Evolutionary conservation across 2,113 vertebrate genomes (phyloP), one percentile per base, ranked within the genome.

Genomic region (Electrona antarctica): DNA sequence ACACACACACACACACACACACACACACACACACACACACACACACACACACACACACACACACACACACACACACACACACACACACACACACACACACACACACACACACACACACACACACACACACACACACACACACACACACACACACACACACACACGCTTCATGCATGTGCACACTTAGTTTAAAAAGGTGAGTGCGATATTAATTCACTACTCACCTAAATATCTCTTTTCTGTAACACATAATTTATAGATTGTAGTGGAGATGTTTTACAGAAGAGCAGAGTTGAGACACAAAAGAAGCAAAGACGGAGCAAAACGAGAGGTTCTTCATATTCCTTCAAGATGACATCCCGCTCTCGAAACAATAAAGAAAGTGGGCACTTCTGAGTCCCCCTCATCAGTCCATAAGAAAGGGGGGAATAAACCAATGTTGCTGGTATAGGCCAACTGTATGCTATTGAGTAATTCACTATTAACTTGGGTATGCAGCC

Each of bases 151-250:
- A 54, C 73, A 61, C 57, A n/a, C 56, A 57, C 54, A 59, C 47
- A 49, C 62, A 10, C 41, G 64, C 55, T 50, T 79, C 90, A 89
- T 89, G 87, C 90, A 88, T 82, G 73, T 76, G 77, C 86, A 87
- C 78, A 86, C 65, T 78, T 63, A 59, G 79, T 74, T 62, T 67
- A 69, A 48, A 64, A 67, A 77, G 83, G 77, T 84, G 79, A 68
- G 82, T 78, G 81, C 86, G 74, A 58, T 69, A 77, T 85, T 60
- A 71, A 87, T 83, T 83, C 80, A 73, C 84, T 93, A 93, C 93
- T 94, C 89, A 93, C 93, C 93, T 85, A 90, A 90, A 86, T 87
- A 91, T 90, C 85, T 88, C 85, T 89, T 92, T 92, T 90, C 87
- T 92, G 90, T 87, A 89, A 92, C 86, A 91, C 89, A 92, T 92